Evolutionary conservation across 2,113 vertebrate genomes (phyloP), one percentile per base, ranked within the genome.

Genomic region (Sebastes schlegelii): DNA sequence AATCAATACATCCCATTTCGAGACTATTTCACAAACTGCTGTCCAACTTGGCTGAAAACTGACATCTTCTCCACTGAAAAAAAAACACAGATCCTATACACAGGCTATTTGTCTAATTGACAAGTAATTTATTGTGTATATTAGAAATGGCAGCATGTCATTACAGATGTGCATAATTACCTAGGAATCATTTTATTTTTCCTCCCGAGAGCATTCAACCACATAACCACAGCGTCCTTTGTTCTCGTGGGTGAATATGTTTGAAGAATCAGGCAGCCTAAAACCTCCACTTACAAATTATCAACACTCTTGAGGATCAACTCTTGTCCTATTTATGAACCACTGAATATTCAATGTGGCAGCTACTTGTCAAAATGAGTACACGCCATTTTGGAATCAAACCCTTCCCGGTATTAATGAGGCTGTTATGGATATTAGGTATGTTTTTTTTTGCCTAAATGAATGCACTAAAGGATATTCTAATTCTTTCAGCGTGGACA

Each of bases 351-450:
- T 77, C 51, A 84, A 83, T 63, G 40, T 34, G 61, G 80, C 75
- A 66, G 79, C 57, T 57, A 63, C 60, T 89, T 61, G 74, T 87
- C 73, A 86, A 74, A 89, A 86, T 45, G 73, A 80, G 46, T 67
- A 21, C 72, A 60, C 58, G 51, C 75, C 71, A 77, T 84, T 90
- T 91, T 82, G 58, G 69, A 89, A 85, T 80, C 48, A 67, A 74
- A 48, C 40, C 74, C 58, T 67, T 62, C 62, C 61, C 49, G 49
- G 68, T 77, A 80, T 89, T 82, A 92, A 82, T 80, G 84, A 88
- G 77, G 81, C 79, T 73, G 79, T 85, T 88, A 76, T 76, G 87
- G 85, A 86, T 83, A 80, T 89, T 86, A 85, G 49, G 23, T 52
- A 16, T 79, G 76, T 64, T 82, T 87, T 26, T 21, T 26, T 57